A percentile compares a stretch with the other conserved stretches of the same genome.
Conservation (phyloP, 2,888 invertebrate species). For the Malacosoma neustria region DNA sequence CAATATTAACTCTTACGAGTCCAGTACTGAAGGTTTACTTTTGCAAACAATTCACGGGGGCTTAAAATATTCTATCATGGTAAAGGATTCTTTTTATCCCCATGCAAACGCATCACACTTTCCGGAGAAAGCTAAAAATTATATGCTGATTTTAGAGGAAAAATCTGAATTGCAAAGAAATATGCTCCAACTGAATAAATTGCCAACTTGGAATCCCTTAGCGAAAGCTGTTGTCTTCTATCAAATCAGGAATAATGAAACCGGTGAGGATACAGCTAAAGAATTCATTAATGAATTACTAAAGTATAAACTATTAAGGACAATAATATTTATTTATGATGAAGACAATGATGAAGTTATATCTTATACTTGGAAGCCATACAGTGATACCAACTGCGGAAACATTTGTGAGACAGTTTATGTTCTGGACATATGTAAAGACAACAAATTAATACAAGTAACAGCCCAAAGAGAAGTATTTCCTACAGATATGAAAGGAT, state of each 20-base stretch:
- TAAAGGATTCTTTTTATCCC: constrained; percentile 62
- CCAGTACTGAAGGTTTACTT: constrained; percentile 50
- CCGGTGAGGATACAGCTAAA: constrained; percentile 36
- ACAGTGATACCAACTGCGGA: constrained; percentile 54
- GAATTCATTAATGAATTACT: constrained; percentile 55
- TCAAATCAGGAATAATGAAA: constrained; percentile 37
- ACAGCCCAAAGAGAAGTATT: constrained; percentile 45
- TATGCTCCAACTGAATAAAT: constrained; percentile 58
- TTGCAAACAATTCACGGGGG: constrained; percentile 60
- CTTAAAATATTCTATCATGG: constrained; percentile 66
- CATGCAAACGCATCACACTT: constrained; percentile 71
- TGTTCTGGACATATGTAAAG: constrained; percentile 50
- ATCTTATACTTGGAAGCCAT: constrained; percentile 63
- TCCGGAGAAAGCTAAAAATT: constrained; percentile 71
- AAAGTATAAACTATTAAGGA: constrained; percentile 47
- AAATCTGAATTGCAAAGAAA: constrained; percentile 57
- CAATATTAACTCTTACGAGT: constrained; percentile 59
- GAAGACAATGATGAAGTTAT: constrained; percentile 37
- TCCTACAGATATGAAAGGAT: constrained; percentile 52
- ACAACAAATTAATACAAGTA: constrained; percentile 35
- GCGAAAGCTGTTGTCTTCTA: constrained; percentile 65
- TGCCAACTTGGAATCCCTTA: constrained; percentile 69
- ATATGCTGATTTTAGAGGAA: constrained; percentile 68
- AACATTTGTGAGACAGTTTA: constrained; percentile 52
- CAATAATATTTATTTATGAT: constrained; percentile 53